Evolutionary conservation across 2,113 vertebrate species (phyloP), one percentile per base, ranked within the genome.

Genomic region (Lampris incognitus): DNA sequence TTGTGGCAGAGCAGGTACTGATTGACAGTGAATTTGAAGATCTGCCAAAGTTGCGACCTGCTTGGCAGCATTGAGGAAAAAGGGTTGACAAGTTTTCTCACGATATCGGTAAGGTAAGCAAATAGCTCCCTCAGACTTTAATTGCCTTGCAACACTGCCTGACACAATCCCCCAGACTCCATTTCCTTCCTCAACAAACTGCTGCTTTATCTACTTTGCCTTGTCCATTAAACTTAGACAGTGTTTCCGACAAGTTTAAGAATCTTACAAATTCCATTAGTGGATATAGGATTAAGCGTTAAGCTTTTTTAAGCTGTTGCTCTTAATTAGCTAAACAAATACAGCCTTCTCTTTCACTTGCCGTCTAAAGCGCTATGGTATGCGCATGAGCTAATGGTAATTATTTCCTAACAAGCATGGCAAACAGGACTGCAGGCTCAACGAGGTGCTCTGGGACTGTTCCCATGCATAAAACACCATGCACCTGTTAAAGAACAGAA

Each of bases 261-360:
- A 81, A 78, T 72, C 77, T 84, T 83, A 76, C 70, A 85, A 89
- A 93, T 92, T 88, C 85, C 81, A 88, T 88, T 81, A 87, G 82
- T 81, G 84, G 79, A 85, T 83, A 80, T 52, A 60, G 83, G 85
- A 90, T 91, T 91, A 91, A 55, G 74, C 72, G 82, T 81, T 86
- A 82, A 87, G 87, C 82, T 87, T 87, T 72, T 74, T 80, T 63
- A 83, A 89, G 82, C 85, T 69, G 83, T 82, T 88, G 78, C 72
- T 79, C 76, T 74, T 90, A 89, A 92, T 92, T 87, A 91, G 88
- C 88, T 86, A 90, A 90, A 92, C 91, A 91, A 93, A 86, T 85
- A 84, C 59, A 0, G 83, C 84, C 66, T 88, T 89, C 76, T 86
- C 74, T 83, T 87, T 72, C 67, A 74, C 61, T 84, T 85, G 58